A percentile compares a stretch with the other conserved stretches of the same genome.
Evolutionary conservation across 2,888 invertebrate species (phyloP).

Genomic region (Synergus gifuensis): DNA sequence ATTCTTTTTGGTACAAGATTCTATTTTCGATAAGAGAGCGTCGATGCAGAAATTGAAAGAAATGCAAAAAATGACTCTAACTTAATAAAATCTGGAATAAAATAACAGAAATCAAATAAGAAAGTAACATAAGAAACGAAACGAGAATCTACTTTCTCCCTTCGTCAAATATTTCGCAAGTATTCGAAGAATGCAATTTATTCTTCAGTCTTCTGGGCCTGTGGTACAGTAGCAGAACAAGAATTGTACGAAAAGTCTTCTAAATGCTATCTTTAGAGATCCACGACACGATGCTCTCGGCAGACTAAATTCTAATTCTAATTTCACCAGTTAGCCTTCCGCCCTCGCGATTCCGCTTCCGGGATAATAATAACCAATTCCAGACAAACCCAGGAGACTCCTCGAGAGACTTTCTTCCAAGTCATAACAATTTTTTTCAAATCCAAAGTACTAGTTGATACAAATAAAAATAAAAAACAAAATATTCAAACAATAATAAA

Average conservation of each 20-base stretch:
- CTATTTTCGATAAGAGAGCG: constrained; percentile 19
- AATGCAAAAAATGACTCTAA: not conserved
- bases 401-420: constrained; percentile 11
- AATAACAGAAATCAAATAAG: constrained; percentile 31
- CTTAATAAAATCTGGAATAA: constrained; percentile 15
- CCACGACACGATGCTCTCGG: constrained; percentile 33
- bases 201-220: constrained; percentile 9
- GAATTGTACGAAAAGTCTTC: constrained; percentile 31
- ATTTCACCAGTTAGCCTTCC: constrained; percentile 38
- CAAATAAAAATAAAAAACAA: not conserved
- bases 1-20: constrained; percentile 17
- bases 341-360: constrained; percentile 42
- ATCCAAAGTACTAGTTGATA: not conserved
- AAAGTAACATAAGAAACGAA: constrained; percentile 16
- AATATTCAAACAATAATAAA: not conserved
- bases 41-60: not conserved
- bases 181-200: constrained; percentile 38
- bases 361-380: constrained; percentile 42
- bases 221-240: constrained; percentile 9
- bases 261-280: constrained; percentile 38
- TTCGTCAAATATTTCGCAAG: constrained; percentile 28
- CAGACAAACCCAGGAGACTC: constrained; percentile 20
- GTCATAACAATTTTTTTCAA: not conserved
- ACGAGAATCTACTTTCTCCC: constrained; percentile 20
- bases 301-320: constrained; percentile 41